Conservation (phyloP, 2,113 vertebrate genomes). For the Pelmatolapia mariae region DNA sequence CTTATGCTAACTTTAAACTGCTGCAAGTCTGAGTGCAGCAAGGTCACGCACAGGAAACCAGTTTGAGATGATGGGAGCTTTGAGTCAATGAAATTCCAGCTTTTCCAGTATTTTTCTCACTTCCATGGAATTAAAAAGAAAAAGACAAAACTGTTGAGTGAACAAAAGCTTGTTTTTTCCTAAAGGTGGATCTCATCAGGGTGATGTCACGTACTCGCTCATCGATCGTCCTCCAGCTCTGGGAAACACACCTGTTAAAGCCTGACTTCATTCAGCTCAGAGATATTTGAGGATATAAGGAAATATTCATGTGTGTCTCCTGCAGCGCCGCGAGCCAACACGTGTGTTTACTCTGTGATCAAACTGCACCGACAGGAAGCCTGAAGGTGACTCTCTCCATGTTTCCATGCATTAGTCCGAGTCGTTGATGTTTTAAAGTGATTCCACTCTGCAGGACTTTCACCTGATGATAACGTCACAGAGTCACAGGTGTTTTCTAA, state of each 20-base stretch:
- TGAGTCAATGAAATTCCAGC: background rate
- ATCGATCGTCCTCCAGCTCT: background rate
- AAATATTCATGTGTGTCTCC: accelerated
- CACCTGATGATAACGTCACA: background rate
- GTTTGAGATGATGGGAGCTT: background rate
- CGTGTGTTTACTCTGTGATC: accelerated
- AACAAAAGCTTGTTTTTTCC: background rate
- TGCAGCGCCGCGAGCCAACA: background rate
- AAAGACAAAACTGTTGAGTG: background rate
- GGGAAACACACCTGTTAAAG: background rate
- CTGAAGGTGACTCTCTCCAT: accelerated
- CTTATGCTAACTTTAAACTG: accelerated
- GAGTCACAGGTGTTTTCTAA: background rate
- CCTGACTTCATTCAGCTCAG: background rate
- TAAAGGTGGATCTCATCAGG: background rate
- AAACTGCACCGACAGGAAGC: background rate
- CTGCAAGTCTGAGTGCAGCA: background rate
- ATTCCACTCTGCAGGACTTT: background rate
- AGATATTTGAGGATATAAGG: background rate
- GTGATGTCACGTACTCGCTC: background rate
- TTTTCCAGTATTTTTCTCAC: background rate
- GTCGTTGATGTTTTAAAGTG: background rate
- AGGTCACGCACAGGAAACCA: background rate
- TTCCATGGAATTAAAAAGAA: background rate
- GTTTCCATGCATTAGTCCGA: background rate